Percentiles rank a stretch among this genome's conserved stretches.
Conservation (phyloP, 2,888 invertebrate species). For the Chirona hameri region DNA sequence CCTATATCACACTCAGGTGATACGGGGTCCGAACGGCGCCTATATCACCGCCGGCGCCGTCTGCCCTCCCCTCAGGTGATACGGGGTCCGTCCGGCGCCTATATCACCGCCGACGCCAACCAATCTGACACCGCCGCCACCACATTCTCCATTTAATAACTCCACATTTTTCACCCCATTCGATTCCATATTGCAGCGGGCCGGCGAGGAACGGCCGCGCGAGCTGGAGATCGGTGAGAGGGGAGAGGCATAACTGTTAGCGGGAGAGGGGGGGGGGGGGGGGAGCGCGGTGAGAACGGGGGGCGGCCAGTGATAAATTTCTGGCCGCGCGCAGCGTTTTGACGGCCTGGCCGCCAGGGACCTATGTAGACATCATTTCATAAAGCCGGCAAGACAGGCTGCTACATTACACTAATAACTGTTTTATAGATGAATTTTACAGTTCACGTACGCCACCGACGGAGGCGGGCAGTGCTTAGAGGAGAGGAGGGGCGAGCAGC, state of each 20-base stretch:
- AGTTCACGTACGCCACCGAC: not conserved
- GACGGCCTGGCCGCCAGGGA: not conserved
- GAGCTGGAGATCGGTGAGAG: not conserved
- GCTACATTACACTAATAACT: conserved; percentile 22
- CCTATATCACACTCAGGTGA: not conserved
- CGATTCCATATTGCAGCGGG: conserved; percentile 13
- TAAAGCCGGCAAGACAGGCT: conserved; percentile 6
- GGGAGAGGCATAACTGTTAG: not conserved
- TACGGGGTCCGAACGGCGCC: no score
- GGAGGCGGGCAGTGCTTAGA: not conserved
- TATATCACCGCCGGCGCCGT: not conserved
- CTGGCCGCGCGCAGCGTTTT: not conserved
- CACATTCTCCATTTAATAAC: conserved; percentile 24
- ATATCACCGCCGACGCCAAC: not conserved
- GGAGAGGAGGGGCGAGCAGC: not conserved
- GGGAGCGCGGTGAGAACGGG: not conserved
- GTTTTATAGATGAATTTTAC: conserved; percentile 26
- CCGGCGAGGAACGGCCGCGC: not conserved
- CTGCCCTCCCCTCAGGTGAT: not conserved
- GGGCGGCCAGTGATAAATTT: conserved; percentile 3
- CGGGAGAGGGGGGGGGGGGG: not conserved
- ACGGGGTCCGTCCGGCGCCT: not conserved
- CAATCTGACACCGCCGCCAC: not conserved
- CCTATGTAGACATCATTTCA: conserved; percentile 28
- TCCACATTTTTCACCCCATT: conserved; percentile 28